Conservation (phyloP, 1,140 invertebrate species). For the Heliconius eleuchia region DNA sequence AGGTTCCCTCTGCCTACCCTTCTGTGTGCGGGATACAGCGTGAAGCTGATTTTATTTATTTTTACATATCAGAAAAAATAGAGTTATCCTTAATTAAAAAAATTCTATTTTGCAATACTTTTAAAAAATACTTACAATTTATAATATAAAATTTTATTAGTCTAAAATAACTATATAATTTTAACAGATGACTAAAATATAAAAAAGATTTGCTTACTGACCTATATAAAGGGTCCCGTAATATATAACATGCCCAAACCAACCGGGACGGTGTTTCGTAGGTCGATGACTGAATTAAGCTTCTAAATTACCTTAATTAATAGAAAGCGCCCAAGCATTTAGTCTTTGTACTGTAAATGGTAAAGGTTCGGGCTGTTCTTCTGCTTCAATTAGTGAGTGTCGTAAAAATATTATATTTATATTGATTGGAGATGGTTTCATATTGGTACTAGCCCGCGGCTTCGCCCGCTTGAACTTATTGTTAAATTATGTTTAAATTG, state of each 20-base stretch:
- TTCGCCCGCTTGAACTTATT: no score
- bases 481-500: no score
- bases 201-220: neutral
- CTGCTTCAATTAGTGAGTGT: neutral
- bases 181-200: neutral
- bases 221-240: neutral
- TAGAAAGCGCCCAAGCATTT: neutral
- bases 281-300: neutral
- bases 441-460: neutral
- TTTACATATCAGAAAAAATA: no score
- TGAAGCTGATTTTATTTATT: no score
- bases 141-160: neutral
- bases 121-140: no score
- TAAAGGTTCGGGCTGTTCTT: neutral
- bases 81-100: no score
- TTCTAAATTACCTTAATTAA: conserved; percentile 7
- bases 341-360: neutral
- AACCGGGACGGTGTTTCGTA: neutral
- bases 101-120: no score
- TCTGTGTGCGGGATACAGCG: no score
- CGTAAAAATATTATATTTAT: neutral
- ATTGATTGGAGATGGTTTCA: neutral
- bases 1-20: no score
- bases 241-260: neutral
- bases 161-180: neutral